phyloP scores from a whole-genome alignment of 2,113 vertebrate genomes.

The Callopanchax toddi region DNA sequence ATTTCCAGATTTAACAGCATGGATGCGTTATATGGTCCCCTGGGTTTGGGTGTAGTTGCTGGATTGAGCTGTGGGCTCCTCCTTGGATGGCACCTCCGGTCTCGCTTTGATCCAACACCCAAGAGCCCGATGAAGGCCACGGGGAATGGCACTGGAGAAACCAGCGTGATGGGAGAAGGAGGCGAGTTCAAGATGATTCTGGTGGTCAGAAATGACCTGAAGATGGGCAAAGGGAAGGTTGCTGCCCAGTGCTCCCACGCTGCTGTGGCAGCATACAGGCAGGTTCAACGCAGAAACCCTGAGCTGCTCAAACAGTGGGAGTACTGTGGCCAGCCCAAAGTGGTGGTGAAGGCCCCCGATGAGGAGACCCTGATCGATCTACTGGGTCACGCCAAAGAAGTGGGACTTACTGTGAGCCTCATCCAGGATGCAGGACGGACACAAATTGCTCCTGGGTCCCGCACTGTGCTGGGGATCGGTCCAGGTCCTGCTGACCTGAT shows the following conservation, averaged over 20 bases:
- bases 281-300: slow-evolving; percentile 85
- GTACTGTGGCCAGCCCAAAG: slow-evolving; percentile 94
- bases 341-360: slow-evolving; percentile 91
- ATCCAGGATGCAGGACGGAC: slow-evolving; percentile 96
- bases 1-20: slow-evolving; percentile 68
- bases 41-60: slow-evolving; percentile 76
- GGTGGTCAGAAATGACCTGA: slow-evolving; percentile 90
- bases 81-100: slow-evolving; percentile 88
- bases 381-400: slow-evolving; percentile 82
- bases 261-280: slow-evolving; percentile 92
- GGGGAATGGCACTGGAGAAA: slow-evolving; percentile 59
- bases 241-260: slow-evolving; percentile 95
- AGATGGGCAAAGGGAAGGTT: slow-evolving; percentile 97
- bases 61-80: slow-evolving; percentile 87
- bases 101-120: slow-evolving; percentile 48
- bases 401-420: slow-evolving; percentile 89
- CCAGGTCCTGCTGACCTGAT: slow-evolving; percentile 89
- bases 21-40: slow-evolving; percentile 77
- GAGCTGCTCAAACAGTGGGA: slow-evolving; percentile 93
- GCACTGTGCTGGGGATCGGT: slow-evolving; percentile 91
- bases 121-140: fast-evolving
- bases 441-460: slow-evolving; percentile 92
- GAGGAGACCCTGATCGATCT: slow-evolving; percentile 87
- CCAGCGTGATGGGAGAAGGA: slow-evolving; percentile 85
- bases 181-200: slow-evolving; percentile 96